These are phyloP conservation scores for Dendrocincla tyrannina DNA, from an alignment of 2,797 vertebrate species.

Conservation along the genomic window DNA sequence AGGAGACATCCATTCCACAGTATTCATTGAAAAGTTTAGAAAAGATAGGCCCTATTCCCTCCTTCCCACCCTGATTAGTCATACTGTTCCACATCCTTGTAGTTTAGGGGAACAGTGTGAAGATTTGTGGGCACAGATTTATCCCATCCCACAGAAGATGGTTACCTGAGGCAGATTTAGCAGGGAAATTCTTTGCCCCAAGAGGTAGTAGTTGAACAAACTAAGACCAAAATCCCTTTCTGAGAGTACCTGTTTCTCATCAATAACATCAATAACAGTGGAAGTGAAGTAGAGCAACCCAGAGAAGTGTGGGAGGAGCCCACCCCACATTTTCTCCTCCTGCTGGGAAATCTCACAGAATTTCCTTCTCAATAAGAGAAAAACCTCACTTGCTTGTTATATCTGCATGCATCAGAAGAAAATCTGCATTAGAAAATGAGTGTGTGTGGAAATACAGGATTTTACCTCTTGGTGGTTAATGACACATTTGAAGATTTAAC, in stretches of 20 bases:
- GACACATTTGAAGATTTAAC: neutral
- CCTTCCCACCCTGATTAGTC: neutral
- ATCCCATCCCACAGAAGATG: neutral
- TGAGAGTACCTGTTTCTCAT: neutral
- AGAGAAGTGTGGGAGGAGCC: neutral
- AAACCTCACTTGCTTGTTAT: neutral
- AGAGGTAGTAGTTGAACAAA: neutral
- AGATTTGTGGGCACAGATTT: neutral
- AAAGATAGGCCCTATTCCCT: neutral
- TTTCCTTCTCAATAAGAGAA: neutral
- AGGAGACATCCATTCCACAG: neutral
- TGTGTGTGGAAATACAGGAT: neutral
- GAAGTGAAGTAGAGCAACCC: neutral
- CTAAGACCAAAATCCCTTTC: neutral
- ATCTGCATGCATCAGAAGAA: neutral
- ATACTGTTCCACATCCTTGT: neutral
- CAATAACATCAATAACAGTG: neutral
- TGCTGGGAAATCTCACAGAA: neutral
- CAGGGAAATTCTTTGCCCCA: neutral
- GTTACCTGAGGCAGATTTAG: neutral
- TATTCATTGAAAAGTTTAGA: neutral
- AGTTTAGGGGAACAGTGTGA: neutral
- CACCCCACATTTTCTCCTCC: neutral
- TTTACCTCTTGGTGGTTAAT: neutral
- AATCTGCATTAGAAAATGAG: neutral